Percentiles rank a stretch among this genome's conserved stretches.
Evolutionary conservation across 2,113 vertebrate genomes (phyloP).

Genomic region (Panurus biarmicus): DNA sequence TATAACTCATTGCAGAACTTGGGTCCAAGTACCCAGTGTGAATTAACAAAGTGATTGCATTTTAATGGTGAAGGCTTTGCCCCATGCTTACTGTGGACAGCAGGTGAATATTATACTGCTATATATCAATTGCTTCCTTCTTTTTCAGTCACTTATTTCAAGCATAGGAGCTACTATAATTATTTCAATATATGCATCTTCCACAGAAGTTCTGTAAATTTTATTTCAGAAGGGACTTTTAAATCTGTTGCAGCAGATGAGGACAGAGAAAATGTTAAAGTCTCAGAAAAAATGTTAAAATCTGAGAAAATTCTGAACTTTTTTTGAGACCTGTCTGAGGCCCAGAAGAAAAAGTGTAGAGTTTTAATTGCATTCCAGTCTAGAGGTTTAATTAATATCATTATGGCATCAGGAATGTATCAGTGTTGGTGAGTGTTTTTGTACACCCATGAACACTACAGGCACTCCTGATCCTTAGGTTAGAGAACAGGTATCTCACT

Average conservation of each 20-base stretch:
- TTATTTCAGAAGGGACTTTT: background rate
- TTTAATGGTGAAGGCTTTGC: background rate
- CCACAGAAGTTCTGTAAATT: background rate
- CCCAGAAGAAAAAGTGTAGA: background rate
- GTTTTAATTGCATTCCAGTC: background rate
- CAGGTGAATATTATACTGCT: background rate
- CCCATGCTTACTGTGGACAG: background rate
- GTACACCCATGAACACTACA: background rate
- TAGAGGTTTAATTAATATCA: background rate
- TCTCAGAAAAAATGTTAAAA: background rate
- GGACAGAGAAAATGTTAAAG: background rate
- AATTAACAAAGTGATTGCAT: background rate
- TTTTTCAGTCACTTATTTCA: background rate
- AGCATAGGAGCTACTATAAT: background rate
- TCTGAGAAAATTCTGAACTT: background rate
- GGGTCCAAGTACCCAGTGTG: background rate
- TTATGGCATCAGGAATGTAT: background rate
- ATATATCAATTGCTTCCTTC: background rate
- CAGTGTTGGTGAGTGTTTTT: background rate
- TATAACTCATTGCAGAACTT: background rate
- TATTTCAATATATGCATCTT: background rate
- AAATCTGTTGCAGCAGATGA: background rate
- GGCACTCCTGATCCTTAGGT: background rate
- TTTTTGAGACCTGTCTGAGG: background rate
- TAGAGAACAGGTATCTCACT: background rate